phyloP scores from a whole-genome alignment of 1,140 invertebrate species.

The Drosophila leontia region DNA sequence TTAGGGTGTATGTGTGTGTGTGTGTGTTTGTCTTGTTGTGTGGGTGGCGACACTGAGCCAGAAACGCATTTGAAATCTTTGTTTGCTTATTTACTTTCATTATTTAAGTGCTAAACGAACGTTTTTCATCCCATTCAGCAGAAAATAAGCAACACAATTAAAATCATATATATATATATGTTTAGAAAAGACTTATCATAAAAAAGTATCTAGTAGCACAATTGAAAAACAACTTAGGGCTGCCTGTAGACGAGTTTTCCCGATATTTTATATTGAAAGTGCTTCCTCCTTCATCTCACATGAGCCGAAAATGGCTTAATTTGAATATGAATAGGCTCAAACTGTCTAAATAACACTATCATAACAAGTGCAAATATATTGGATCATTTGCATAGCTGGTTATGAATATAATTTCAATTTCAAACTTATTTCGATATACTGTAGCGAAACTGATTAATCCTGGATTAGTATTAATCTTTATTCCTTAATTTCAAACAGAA shows the following conservation, averaged over 20 bases:
- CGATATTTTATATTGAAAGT: background rate
- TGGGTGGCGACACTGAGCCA: constrained; percentile 48
- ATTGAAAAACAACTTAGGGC: constrained; percentile 33
- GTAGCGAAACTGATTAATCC: background rate
- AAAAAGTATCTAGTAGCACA: constrained; percentile 10
- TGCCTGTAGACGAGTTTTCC: constrained; percentile 26
- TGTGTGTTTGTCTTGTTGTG: constrained; percentile 27
- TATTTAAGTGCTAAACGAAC: constrained; percentile 64
- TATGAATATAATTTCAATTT: constrained; percentile 23
- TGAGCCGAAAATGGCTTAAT: constrained; percentile 49
- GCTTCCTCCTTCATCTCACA: constrained; percentile 22
- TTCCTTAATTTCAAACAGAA: background rate
- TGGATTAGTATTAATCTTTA: background rate
- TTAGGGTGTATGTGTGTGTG: background rate
- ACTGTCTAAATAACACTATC: constrained; percentile 43
- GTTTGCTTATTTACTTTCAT: constrained; percentile 49
- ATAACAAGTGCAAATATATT: constrained; percentile 41
- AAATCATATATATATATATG: constrained; percentile 5
- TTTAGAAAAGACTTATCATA: constrained; percentile 7
- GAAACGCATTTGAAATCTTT: constrained; percentile 48
- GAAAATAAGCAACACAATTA: constrained; percentile 39
- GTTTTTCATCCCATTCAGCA: constrained; percentile 40
- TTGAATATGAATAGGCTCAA: constrained; percentile 46
- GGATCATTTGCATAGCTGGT: constrained; percentile 39
- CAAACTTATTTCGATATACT: constrained; percentile 1